Base-by-base conservation (phyloP, 2,888 invertebrate genomes). In the Aporophyla lueneburgensis region DNA sequence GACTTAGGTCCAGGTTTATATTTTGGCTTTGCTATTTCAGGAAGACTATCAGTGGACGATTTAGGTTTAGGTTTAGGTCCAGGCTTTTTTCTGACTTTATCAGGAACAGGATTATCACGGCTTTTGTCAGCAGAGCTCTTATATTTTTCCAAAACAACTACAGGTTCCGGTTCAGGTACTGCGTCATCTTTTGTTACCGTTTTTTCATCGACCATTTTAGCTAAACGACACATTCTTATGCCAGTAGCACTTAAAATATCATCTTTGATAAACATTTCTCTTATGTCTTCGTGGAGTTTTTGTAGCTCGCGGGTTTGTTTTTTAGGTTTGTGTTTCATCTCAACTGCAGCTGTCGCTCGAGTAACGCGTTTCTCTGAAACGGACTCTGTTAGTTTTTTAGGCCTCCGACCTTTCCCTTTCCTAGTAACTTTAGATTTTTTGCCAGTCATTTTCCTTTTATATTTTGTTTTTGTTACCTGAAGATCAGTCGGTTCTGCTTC, bases 231-330 rank as follows among this genome's bases (percentile, higher is more conserved):
- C 96, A 97, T 97, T 83, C 98, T 94, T 88, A 97, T 97, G 19
- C 98, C 98, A 4, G 97, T 97, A 21, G 97, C 97, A 71, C 97
- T 95, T 72, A 96, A 86, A 68, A 98, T 97, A 51, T 97, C 97
- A 83, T 97, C 97, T 83, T 97, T 96, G 72, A 97, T 97, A 88
- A 97, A 97, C 97, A 98, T 98, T 88, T 98, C 98, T 86, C 97
- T 97, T 61, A 98, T 97, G 85, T 98, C 98, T 81, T 97, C 97
- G 85, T 98, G 98, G 3, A 98, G 93, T 91, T 97, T 96, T 87
- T 97, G 97, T 67, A 98, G 90, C 88, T 98, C 98, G 80, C 93
- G 93, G 71, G 91, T 91, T 56, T 86, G 89, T 84, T 93, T 94
- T 85, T 95, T 92, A 74, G 84, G 43, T 66, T 83, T 86, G 24